Conservation (phyloP, 2,888 invertebrate species). For the Epistrophe grossulariae region DNA sequence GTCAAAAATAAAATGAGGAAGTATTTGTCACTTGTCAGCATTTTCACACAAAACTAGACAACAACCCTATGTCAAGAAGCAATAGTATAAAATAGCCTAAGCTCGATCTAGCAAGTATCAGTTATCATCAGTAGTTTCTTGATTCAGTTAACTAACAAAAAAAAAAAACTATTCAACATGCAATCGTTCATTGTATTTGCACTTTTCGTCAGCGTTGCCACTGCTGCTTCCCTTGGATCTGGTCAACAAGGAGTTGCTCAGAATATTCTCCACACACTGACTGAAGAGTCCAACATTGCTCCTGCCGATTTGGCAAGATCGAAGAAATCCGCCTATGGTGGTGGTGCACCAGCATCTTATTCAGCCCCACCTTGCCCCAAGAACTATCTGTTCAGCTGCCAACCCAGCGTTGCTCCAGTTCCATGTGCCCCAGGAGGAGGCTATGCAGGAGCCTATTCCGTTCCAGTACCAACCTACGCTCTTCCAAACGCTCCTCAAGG, state of each 20-base stretch:
- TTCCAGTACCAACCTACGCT: constrained; percentile 80
- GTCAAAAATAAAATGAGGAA: neutral
- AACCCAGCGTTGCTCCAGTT: constrained; percentile 80
- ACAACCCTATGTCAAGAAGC: neutral
- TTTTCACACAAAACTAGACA: neutral
- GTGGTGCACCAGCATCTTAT: constrained; percentile 57
- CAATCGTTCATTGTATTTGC: constrained; percentile 35
- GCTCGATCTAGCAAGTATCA: constrained; percentile 18
- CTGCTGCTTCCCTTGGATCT: constrained; percentile 42
- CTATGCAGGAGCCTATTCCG: constrained; percentile 79
- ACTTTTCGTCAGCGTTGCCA: constrained; percentile 40
- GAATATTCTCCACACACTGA: constrained; percentile 49
- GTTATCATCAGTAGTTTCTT: constrained; percentile 36
- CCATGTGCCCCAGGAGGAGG: constrained; percentile 78
- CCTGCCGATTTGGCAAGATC: constrained; percentile 72
- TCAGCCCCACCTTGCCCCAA: constrained; percentile 79
- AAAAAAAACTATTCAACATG: constrained; percentile 37
- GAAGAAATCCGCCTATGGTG: constrained; percentile 79
- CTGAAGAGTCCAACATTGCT: constrained; percentile 52
- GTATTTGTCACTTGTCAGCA: constrained; percentile 39
- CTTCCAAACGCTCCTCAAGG: constrained; percentile 76
- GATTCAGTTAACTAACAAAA: constrained; percentile 21
- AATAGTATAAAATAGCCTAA: constrained; percentile 45
- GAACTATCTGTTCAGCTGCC: constrained; percentile 80
- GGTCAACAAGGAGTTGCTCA: constrained; percentile 38